Conservation (phyloP, 1,140 invertebrate species). For the Bombus balteatus region DNA sequence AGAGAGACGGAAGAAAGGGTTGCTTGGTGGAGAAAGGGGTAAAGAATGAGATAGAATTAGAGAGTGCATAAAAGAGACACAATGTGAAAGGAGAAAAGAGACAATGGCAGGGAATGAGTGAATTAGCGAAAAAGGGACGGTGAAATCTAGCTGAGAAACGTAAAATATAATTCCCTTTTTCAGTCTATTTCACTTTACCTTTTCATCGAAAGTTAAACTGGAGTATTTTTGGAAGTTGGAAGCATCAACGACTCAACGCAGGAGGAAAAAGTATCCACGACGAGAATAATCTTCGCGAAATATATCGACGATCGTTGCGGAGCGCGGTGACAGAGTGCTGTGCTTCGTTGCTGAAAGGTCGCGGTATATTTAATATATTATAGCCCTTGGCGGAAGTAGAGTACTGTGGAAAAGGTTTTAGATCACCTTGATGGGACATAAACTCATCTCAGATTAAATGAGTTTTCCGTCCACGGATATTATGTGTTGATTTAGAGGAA, state of each 20-base stretch:
- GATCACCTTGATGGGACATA: conserved; percentile 21
- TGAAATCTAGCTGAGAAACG: neutral
- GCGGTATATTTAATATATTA: conserved; percentile 35
- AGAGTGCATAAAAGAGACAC: neutral
- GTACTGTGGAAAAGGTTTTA: conserved; percentile 12
- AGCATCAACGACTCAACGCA: neutral
- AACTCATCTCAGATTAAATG: conserved; percentile 20
- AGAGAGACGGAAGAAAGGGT: too few relatives aligned
- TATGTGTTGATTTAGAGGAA: neutral
- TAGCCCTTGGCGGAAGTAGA: neutral
- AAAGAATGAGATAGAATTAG: conserved; percentile 2
- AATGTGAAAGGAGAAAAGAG: neutral
- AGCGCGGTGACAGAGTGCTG: neutral
- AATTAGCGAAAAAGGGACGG: neutral
- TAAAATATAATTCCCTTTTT: neutral
- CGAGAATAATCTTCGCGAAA: conserved; percentile 16
- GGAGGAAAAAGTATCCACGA: neutral
- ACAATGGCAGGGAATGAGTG: neutral
- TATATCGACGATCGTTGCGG: conserved; percentile 3
- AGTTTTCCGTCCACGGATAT: neutral
- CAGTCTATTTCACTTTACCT: neutral
- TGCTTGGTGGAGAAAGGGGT: neutral
- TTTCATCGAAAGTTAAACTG: neutral
- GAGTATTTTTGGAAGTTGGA: neutral
- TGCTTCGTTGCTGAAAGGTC: conserved; percentile 8